These are phyloP conservation scores for Poeciliopsis paucimaculata DNA, from an alignment of 2,797 vertebrate species.

Conservation along the genomic window DNA sequence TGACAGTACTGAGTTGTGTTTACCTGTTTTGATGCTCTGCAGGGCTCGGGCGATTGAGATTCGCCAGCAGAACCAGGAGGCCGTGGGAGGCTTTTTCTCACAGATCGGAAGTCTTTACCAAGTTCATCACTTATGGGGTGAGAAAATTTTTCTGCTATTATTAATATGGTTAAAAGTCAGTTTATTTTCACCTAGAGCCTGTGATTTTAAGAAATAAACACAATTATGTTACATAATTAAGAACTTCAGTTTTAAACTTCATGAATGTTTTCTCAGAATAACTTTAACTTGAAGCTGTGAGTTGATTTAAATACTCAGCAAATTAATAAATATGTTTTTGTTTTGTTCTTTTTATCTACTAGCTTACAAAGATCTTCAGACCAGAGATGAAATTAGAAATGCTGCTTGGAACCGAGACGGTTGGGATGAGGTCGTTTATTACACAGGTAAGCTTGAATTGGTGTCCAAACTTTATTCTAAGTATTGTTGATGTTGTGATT, in stretches of 20 bases:
- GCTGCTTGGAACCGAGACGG: slow-evolving; percentile 94
- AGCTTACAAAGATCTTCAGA: slow-evolving; percentile 97
- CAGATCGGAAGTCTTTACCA: slow-evolving; percentile 94
- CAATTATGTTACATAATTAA: background rate
- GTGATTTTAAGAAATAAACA: background rate
- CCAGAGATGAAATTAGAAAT: slow-evolving; percentile 92
- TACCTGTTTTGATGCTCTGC: slow-evolving; percentile 22
- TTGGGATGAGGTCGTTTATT: slow-evolving; percentile 96
- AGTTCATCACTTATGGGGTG: slow-evolving; percentile 97
- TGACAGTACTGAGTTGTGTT: background rate
- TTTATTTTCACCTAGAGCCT: background rate
- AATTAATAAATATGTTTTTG: background rate
- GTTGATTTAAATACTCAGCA: background rate
- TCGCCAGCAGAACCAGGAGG: slow-evolving; percentile 89
- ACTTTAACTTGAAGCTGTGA: background rate
- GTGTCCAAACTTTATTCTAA: background rate
- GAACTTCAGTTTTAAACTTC: background rate
- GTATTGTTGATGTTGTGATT: background rate
- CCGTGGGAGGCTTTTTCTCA: slow-evolving; percentile 95
- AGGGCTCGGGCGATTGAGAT: slow-evolving; percentile 95
- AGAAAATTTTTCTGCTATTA: slow-evolving; percentile 35
- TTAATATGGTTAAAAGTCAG: background rate
- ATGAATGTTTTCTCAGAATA: background rate
- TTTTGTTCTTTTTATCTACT: background rate
- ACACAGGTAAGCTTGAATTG: slow-evolving; percentile 85